Conservation (phyloP, 2,113 vertebrate species). For the Grammomys surdaster region DNA sequence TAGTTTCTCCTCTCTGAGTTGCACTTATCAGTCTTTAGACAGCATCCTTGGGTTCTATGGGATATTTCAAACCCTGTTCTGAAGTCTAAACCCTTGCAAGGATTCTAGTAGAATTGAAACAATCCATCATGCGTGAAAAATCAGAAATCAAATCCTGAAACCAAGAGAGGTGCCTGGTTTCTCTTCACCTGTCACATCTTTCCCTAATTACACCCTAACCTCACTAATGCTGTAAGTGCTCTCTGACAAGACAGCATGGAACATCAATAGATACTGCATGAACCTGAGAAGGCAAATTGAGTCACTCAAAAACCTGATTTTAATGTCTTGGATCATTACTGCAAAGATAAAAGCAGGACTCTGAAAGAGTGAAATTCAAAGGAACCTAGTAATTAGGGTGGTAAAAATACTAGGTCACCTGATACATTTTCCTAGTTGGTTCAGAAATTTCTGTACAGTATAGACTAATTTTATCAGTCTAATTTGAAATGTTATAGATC, state of each 20-base stretch:
- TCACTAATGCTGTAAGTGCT: constrained; percentile 62
- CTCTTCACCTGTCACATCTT: constrained; percentile 9
- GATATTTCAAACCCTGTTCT: not conserved
- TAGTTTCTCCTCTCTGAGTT: not conserved
- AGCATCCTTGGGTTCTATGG: not conserved
- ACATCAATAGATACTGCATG: constrained; percentile 56
- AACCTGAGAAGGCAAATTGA: constrained; percentile 25
- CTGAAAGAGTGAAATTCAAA: constrained; percentile 68
- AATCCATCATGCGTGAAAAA: not conserved
- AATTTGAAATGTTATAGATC: constrained; percentile 64
- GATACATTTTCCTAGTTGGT: constrained; percentile 55
- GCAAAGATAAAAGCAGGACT: constrained; percentile 76
- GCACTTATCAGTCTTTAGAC: not conserved
- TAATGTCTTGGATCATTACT: constrained; percentile 75
- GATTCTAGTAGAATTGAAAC: not conserved
- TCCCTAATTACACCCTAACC: constrained; percentile 60
- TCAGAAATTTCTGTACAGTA: constrained; percentile 62
- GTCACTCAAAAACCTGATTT: constrained; percentile 62
- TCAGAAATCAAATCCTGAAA: constrained; percentile 63
- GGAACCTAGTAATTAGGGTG: constrained; percentile 74
- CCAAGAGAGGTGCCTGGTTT: not conserved
- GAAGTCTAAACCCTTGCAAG: not conserved
- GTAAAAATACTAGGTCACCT: constrained; percentile 62
- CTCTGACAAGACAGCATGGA: constrained; percentile 48
- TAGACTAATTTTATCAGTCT: constrained; percentile 48